Conservation (phyloP, 2,797 vertebrate species). For the Hozukius guyotensis region DNA sequence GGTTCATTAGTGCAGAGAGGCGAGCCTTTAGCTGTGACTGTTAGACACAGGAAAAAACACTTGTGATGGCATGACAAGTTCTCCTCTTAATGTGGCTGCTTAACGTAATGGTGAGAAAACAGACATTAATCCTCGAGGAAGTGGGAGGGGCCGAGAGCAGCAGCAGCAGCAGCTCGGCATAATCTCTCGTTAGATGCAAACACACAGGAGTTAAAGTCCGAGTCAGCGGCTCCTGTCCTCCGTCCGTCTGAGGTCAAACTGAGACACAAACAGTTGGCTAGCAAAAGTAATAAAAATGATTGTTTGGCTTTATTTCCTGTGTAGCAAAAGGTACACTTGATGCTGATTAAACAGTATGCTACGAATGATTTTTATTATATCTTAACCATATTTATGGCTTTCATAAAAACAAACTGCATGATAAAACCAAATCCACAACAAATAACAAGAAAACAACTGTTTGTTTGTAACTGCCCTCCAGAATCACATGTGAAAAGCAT, state of each 20-base stretch:
- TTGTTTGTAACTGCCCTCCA: not conserved
- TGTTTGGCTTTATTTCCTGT: not conserved
- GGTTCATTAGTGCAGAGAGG: conserved; percentile 57
- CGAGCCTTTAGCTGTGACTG: conserved; percentile 23
- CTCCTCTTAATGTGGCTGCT: conserved; percentile 58
- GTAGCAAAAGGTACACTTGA: not conserved
- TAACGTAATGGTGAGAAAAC: conserved; percentile 65
- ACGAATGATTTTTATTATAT: not conserved
- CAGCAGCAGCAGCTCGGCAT: not conserved
- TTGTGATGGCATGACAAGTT: conserved; percentile 49
- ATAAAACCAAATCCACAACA: not conserved
- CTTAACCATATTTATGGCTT: not conserved
- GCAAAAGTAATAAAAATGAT: not conserved
- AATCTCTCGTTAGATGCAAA: conserved; percentile 20
- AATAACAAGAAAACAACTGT: not conserved
- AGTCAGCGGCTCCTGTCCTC: not conserved
- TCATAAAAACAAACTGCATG: not conserved
- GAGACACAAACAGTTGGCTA: not conserved
- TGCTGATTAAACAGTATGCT: not conserved
- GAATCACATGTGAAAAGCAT: not conserved
- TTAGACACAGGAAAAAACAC: conserved; percentile 58
- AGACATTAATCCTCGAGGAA: conserved; percentile 62
- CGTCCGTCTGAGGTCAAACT: conserved; percentile 12
- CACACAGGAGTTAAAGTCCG: not conserved
- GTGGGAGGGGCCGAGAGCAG: conserved; percentile 20